Evolutionary conservation across 2,888 invertebrate species (phyloP), one percentile per base, ranked within the genome.

Genomic region (Xestia c-nigrum): DNA sequence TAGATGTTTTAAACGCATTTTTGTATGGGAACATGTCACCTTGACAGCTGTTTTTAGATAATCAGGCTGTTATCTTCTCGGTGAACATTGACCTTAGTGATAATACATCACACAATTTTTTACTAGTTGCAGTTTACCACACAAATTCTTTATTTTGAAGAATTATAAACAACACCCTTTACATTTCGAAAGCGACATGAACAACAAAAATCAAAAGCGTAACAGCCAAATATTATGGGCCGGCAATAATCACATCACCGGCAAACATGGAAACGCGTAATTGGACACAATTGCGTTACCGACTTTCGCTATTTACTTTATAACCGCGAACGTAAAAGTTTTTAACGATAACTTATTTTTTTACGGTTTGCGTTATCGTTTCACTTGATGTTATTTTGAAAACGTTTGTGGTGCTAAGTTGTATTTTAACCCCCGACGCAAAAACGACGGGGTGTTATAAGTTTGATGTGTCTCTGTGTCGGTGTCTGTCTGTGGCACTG

Each of bases 201-300:
- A 87, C 64, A 43, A 69, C 76, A 72, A 85, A 85, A 87, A 88
- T 83, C 74, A 87, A 87, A 87, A 88, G 85, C 88, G 87, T 87
- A 80, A 69, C 87, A 71, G 52, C 72, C 71, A 72, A 88, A 83
- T 85, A 85, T 87, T 88, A 87, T 76, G 55, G 76, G 74, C 69
- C 80, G 85, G 19, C 74, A 24, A 76, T 78, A 88, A 88, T 85
- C 68, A 59, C 68, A 80, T 12, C 59, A 61, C 73, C 87, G 52
- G 61, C 68, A 72, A 71, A 82, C 77, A 78, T 83, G 80, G 80
- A 67, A 80, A 85, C 78, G 70, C 78, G 74, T 80, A 72, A 87
- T 88, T 88, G 77, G 68, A 57, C 80, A 63, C 31, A 83, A 88
- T 85, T 72, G 76, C 83, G 55, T 83, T 86, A 80, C 77, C 24